Conservation (phyloP, 2,888 invertebrate genomes). For the Drosophila maculinotata region DNA sequence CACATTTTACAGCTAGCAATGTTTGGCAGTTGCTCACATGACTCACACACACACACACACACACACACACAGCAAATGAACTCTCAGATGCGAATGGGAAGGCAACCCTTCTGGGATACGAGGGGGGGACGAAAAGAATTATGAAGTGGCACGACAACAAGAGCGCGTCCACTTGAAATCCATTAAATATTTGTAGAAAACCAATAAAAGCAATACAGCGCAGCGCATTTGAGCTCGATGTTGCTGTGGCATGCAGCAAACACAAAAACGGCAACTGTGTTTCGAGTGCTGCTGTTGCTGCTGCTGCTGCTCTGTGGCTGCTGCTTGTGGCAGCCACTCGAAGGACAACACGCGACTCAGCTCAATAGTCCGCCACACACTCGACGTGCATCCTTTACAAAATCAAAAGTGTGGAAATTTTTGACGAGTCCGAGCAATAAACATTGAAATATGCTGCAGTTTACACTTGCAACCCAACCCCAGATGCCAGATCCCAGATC, state of each 20-base stretch:
- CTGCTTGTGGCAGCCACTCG: constrained; percentile 50
- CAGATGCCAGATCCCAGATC: neutral
- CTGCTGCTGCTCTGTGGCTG: constrained; percentile 17
- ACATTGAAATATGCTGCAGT: constrained; percentile 66
- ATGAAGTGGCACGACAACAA: constrained; percentile 79
- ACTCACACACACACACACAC: constrained; percentile 19
- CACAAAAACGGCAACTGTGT: constrained; percentile 78
- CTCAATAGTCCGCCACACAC: constrained; percentile 43
- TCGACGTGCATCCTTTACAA: constrained; percentile 65
- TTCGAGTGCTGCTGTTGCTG: constrained; percentile 37
- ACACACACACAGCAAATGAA: too few relatives aligned
- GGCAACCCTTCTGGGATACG: constrained; percentile 52
- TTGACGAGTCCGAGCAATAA: constrained; percentile 59
- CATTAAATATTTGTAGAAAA: constrained; percentile 80
- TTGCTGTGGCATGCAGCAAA: constrained; percentile 38
- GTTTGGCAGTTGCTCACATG: constrained; percentile 40
- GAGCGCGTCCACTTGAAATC: constrained; percentile 78
- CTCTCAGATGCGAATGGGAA: constrained; percentile 28
- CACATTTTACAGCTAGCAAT: constrained; percentile 4
- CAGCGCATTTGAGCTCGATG: constrained; percentile 36
- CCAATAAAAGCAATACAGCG: constrained; percentile 78
- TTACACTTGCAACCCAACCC: constrained; percentile 46
- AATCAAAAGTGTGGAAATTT: constrained; percentile 79
- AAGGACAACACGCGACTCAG: constrained; percentile 78
- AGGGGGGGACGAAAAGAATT: constrained; percentile 36